Conservation (phyloP, 2,797 vertebrate species). For the Esox masquinongy region DNA sequence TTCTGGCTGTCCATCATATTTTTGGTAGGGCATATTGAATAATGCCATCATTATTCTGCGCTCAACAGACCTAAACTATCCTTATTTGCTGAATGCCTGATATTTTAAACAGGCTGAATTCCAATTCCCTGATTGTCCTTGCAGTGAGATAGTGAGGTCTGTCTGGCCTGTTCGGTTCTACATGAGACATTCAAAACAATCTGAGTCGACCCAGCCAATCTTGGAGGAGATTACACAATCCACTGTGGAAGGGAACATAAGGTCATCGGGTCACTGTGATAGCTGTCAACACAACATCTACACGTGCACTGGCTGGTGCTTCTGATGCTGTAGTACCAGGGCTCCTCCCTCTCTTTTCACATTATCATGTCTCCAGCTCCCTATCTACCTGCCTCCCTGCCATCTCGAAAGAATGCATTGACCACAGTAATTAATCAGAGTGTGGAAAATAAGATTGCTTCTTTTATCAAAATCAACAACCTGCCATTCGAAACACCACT, state of each 20-base stretch:
- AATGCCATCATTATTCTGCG: not conserved
- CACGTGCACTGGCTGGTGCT: constrained; percentile 24
- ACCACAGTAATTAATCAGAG: not conserved
- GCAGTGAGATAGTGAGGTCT: not conserved
- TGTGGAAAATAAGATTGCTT: not conserved
- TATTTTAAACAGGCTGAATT: not conserved
- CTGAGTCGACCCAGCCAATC: not conserved
- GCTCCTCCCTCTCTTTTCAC: not conserved
- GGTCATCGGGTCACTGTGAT: constrained; percentile 49
- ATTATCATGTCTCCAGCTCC: not conserved
- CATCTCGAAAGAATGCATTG: not conserved
- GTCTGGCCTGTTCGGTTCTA: constrained; percentile 10
- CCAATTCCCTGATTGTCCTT: not conserved
- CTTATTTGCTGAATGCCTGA: not conserved
- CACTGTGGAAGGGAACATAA: constrained; percentile 40
- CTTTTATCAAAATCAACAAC: not conserved
- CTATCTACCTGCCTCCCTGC: not conserved
- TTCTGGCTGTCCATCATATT: not conserved
- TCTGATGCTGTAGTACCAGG: not conserved
- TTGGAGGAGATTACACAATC: constrained; percentile 35
- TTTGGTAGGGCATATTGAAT: not conserved
- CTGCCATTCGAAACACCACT: not conserved
- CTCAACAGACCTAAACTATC: not conserved
- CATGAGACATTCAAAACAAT: constrained; percentile 7
- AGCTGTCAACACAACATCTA: constrained; percentile 39